phyloP scores from a whole-genome alignment of 2,113 vertebrate species.

The Saiga tatarica region DNA sequence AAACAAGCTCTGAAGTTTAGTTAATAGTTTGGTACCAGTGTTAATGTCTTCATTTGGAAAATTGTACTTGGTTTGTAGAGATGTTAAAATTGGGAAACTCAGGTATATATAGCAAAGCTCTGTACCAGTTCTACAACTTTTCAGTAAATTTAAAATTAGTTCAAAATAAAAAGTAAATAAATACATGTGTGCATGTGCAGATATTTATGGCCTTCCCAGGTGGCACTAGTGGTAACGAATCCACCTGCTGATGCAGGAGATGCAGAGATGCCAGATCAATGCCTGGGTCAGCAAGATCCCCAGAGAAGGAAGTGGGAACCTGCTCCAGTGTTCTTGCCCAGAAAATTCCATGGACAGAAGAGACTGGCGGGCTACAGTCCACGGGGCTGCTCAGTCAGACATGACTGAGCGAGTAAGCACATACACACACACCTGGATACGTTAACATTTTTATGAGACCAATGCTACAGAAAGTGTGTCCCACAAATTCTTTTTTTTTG shows the following conservation, averaged over 20 bases:
- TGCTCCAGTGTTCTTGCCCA: background rate
- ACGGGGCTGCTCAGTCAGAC: background rate
- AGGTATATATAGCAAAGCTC: background rate
- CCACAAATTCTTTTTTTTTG: background rate
- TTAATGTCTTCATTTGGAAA: constrained; percentile 39
- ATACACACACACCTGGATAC: background rate
- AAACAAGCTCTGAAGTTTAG: background rate
- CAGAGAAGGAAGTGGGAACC: background rate
- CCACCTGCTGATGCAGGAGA: background rate
- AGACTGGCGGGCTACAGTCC: background rate
- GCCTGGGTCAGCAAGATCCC: background rate
- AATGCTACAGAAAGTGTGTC: background rate
- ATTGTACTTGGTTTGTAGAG: background rate
- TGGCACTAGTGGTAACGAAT: background rate
- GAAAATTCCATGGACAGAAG: background rate
- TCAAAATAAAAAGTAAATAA: constrained; percentile 43
- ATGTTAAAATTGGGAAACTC: background rate
- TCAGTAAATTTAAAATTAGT: constrained; percentile 15
- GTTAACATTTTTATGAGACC: background rate
- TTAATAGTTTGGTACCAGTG: background rate
- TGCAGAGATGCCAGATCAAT: background rate
- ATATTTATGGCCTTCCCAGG: background rate
- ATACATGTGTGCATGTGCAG: background rate
- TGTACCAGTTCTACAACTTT: background rate
- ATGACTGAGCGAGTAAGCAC: background rate